phyloP scores from a whole-genome alignment of 2,113 vertebrate species.

The Geococcyx californianus region DNA sequence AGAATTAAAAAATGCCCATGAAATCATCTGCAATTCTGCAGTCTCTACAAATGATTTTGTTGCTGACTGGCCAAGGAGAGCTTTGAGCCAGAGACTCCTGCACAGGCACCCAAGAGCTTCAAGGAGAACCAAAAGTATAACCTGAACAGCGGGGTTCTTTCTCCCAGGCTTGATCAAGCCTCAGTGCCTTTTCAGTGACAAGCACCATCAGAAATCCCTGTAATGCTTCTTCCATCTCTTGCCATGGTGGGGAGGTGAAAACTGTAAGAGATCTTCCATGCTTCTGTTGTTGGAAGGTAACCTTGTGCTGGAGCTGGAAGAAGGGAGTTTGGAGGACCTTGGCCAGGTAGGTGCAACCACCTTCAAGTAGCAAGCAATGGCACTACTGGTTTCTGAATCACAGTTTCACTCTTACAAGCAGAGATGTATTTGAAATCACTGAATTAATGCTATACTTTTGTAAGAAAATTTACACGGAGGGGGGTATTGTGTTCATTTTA shows the following conservation, averaged over 20 bases:
- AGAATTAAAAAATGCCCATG: neutral
- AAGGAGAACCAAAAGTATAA: neutral
- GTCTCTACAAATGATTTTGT: neutral
- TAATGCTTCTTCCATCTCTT: neutral
- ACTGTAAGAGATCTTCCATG: neutral
- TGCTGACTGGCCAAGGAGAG: neutral
- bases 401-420: neutral
- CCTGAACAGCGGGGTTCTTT: neutral
- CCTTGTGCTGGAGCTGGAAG: neutral
- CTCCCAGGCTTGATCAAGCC: neutral
- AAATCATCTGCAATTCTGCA: neutral
- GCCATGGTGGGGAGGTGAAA: neutral
- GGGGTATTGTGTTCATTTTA: neutral
- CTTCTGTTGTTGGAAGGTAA: neutral
- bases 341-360: neutral
- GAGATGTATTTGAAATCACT: neutral
- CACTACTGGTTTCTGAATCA: neutral
- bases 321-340: neutral
- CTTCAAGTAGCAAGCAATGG: neutral
- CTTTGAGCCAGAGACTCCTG: neutral
- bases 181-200: neutral
- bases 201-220: neutral
- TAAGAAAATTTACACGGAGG: neutral
- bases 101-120: neutral
- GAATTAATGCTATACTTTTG: neutral